Conservation (phyloP, 2,888 invertebrate species). For the Rhorus exstirpatorius region DNA sequence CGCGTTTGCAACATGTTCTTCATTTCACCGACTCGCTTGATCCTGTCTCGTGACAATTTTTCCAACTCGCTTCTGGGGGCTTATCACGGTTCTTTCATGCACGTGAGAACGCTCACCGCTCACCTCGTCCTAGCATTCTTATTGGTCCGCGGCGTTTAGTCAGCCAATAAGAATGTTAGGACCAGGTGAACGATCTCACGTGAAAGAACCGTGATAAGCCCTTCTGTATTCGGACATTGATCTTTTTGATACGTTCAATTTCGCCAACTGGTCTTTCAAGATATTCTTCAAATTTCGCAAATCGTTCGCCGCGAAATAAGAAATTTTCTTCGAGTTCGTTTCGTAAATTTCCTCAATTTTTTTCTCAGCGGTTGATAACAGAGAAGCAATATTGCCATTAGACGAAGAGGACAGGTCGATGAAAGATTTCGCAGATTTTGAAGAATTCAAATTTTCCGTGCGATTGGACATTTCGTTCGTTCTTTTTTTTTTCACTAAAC, state of each 20-base stretch:
- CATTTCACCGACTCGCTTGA: conserved; percentile 58
- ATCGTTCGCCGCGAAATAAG: conserved; percentile 66
- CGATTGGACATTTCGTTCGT: conserved; percentile 1
- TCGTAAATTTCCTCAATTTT: conserved; percentile 65
- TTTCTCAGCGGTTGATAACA: conserved; percentile 58
- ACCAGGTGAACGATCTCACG: no score
- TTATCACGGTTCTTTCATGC: no score
- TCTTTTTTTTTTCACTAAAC: not conserved
- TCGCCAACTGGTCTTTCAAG: conserved; percentile 68
- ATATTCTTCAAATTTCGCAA: conserved; percentile 58
- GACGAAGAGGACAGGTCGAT: conserved; percentile 3
- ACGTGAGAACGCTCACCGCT: no score
- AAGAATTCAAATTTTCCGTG: conserved; percentile 35
- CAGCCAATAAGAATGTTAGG: no score
- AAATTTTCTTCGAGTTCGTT: conserved; percentile 56
- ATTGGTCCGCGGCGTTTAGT: no score
- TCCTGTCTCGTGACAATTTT: conserved; percentile 66
- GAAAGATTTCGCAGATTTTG: conserved; percentile 25
- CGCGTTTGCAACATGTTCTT: conserved; percentile 59
- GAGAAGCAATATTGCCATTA: conserved; percentile 29
- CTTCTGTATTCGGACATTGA: conserved; percentile 66
- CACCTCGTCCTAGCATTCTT: no score
- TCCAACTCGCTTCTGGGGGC: conserved; percentile 57
- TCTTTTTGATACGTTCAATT: conserved; percentile 54
- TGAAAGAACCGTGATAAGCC: no score